Evolutionary conservation across 2,888 invertebrate species (phyloP).

Genomic region (Scrobipalpa costella): DNA sequence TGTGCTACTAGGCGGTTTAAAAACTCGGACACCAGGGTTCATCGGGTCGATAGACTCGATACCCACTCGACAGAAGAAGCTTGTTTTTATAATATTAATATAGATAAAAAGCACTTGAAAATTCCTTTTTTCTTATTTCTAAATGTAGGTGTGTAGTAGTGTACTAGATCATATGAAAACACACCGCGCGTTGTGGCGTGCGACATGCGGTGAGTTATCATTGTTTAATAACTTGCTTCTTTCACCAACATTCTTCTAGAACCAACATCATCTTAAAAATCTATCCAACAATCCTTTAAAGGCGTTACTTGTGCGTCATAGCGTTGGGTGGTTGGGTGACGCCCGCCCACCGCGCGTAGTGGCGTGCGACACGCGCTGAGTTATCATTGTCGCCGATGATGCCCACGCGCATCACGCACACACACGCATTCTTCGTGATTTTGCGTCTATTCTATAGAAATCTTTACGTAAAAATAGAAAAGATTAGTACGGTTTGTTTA

Average conservation of each 20-base stretch:
- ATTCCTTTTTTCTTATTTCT: no score
- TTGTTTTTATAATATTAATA: no score
- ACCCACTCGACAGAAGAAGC: no score
- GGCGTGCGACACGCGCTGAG: conserved; percentile 55
- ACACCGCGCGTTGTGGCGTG: conserved; percentile 44
- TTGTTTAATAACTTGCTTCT: conserved; percentile 43
- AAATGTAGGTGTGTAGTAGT: no score
- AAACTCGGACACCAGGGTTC: no score
- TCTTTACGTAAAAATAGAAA: background rate
- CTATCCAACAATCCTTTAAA: background rate
- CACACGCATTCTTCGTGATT: background rate
- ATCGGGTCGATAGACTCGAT: no score
- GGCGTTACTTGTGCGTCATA: conserved; percentile 14
- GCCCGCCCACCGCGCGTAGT: conserved; percentile 43
- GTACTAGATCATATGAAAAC: no score
- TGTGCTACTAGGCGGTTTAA: no score
- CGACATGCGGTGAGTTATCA: conserved; percentile 64
- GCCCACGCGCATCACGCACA: conserved; percentile 49
- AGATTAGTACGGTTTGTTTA: background rate
- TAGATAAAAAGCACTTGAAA: no score
- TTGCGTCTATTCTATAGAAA: background rate
- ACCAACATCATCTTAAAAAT: no score
- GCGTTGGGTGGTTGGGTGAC: conserved; percentile 19
- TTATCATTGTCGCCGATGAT: conserved; percentile 66
- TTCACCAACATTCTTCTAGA: no score